Conservation (phyloP, 2,888 invertebrate genomes). For the Cantharis flavilabris region DNA sequence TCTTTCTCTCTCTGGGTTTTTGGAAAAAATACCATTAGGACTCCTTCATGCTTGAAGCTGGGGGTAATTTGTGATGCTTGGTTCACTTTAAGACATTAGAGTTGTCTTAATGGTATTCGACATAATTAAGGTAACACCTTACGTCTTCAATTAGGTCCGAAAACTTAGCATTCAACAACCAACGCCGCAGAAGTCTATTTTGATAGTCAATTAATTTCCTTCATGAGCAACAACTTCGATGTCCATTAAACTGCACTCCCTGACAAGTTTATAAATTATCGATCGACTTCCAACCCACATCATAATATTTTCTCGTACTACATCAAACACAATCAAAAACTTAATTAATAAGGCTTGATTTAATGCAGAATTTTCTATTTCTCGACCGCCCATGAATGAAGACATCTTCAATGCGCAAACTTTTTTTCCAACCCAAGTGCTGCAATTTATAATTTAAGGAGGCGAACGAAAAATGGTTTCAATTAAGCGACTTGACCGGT, state of each 20-base stretch:
- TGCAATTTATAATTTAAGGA: not conserved
- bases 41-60: not conserved
- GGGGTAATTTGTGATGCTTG: not conserved
- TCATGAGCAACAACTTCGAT: not conserved
- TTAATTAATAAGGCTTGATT: not conserved
- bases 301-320: not conserved
- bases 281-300: not conserved
- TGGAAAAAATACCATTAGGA: not conserved
- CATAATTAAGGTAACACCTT: not conserved
- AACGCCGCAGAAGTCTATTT: not conserved
- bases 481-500: not conserved
- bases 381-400: not conserved
- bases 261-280: not conserved
- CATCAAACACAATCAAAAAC: not conserved
- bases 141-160: not conserved
- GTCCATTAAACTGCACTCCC: not conserved
- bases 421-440: not conserved
- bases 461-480: not conserved
- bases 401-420: not conserved
- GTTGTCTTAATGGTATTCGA: not conserved
- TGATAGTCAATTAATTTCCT: not conserved
- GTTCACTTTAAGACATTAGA: not conserved
- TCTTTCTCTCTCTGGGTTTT: not conserved
- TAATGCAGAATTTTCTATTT: not conserved
- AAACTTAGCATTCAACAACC: not conserved